Conservation (phyloP, 2,797 vertebrate species). For the Brachyalestes nurse region DNA sequence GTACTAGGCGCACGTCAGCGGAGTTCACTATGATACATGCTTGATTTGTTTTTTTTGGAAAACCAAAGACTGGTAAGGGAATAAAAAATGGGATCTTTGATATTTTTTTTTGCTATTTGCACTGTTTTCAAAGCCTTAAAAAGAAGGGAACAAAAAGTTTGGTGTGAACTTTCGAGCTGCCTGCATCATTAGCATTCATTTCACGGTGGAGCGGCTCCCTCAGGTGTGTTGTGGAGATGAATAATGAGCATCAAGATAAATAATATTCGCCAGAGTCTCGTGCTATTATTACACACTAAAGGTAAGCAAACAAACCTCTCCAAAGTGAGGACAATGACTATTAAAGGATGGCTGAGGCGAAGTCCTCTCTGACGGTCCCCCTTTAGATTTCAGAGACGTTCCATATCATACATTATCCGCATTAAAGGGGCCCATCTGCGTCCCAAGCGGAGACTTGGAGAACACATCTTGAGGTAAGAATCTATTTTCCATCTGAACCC, state of each 20-base stretch:
- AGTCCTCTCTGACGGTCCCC: slow-evolving; percentile 6
- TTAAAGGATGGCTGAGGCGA: slow-evolving; percentile 1
- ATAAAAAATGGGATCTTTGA: slow-evolving; percentile 28
- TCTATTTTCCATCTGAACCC: slow-evolving; percentile 24
- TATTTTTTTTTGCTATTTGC: slow-evolving; percentile 25
- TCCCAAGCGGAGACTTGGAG: slow-evolving; percentile 16
- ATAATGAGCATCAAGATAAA: slow-evolving; percentile 65
- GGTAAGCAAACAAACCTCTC: slow-evolving; percentile 65
- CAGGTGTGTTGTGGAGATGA: slow-evolving; percentile 52
- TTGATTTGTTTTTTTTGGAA: slow-evolving; percentile 3
- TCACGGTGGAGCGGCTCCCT: slow-evolving; percentile 49
- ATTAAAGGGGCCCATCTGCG: slow-evolving; percentile 25
- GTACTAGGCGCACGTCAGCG: neutral
- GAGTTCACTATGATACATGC: neutral
- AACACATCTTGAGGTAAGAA: slow-evolving; percentile 35
- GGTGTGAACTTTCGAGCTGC: slow-evolving; percentile 38
- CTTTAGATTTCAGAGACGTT: slow-evolving; percentile 22
- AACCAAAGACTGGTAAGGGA: slow-evolving; percentile 24
- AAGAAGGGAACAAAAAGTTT: slow-evolving; percentile 31
- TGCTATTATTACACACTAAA: slow-evolving; percentile 56
- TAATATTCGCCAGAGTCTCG: slow-evolving; percentile 55
- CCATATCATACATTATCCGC: slow-evolving; percentile 40
- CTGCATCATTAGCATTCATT: slow-evolving; percentile 57
- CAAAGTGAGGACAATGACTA: slow-evolving; percentile 53
- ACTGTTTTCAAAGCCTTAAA: slow-evolving; percentile 23